A percentile compares a stretch with the other conserved stretches of the same genome.
Conservation (phyloP, 1,140 invertebrate genomes). For the Matsumurasca onukii region DNA sequence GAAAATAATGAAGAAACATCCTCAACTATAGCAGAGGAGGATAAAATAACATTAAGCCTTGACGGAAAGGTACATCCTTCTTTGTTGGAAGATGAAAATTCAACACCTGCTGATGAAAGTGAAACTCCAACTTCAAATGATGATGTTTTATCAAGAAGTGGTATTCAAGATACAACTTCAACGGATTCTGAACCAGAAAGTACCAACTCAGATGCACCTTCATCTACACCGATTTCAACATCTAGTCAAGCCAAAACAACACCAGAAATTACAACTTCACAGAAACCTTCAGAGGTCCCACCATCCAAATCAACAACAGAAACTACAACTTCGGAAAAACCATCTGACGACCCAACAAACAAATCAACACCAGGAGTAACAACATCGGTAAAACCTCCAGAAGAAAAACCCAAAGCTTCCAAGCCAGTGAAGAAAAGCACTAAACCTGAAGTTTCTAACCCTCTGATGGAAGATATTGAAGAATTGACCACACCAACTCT, state of each 20-base stretch:
- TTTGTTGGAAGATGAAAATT: no score
- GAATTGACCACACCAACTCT: conserved; percentile 1
- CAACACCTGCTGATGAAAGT: neutral
- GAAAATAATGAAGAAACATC: no score
- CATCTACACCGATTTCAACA: neutral
- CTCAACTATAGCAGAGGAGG: no score
- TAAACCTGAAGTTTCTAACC: no score
- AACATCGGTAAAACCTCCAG: neutral
- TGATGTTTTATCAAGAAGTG: no score
- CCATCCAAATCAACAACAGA: no score
- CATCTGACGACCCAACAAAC: no score
- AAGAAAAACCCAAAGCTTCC: neutral
- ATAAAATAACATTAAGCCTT: no score
- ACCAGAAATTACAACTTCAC: neutral
- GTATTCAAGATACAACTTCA: no score
- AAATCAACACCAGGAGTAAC: no score
- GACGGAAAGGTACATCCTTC: no score
- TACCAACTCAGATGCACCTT: neutral
- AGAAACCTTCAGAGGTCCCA: neutral
- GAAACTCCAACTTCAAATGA: neutral
- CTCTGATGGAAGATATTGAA: conserved; percentile 18
- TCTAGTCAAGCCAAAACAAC: neutral
- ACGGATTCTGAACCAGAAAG: neutral
- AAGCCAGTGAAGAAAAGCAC: conserved; percentile 6
- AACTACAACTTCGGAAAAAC: no score